Evolutionary conservation across 30 jellyfish, hydroid and myxozoan species (phyloP), one percentile per base, ranked within the genome.

Genomic region (Aurelia sp.): DNA sequence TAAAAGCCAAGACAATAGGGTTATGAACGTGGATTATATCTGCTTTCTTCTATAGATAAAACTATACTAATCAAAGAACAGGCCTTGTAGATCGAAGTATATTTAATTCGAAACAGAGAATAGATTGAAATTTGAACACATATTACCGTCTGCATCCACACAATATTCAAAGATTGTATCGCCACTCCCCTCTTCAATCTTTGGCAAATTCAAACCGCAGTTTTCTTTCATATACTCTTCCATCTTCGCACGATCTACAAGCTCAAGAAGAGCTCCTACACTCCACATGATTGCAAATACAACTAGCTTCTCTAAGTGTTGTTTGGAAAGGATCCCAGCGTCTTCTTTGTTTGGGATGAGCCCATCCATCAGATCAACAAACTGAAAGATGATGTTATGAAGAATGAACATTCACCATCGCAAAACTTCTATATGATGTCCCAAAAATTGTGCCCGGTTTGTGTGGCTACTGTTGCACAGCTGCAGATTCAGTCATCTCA

Each of bases 231-330:
- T 73, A 57, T 62, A 85, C 1, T 58, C 87, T 61, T 92, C 98
- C 98, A 92, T 86, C 71, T 92, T 92, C 59, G 81, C 86, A 3
- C 98, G 90, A 66, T 92, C 98, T 55, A 74, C 89, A 52, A 92
- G 77, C 87, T 92, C 98, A 57, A 92, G 78, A 84, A 92, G 72
- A 6, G 98, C 98, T 15, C 98, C 98, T 21, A 91, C 98, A 71
- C 98, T 92, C 98, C 98, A 92, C 98, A 92, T 87, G 13, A 92
- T 13, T 6, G 97, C 87, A 81, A 92, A 92, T 10, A 89, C 97
- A 52, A 92, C 92, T 31, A 92, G 92, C 66, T 74, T 87, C 41
- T 85, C 91, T 44, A 92, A 86, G 68, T 92, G 97, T 16, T 61
- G 71, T 13, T 84, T 65, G 15, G 96, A 74, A 27, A 92, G 77